These are phyloP conservation scores for Nothura maculosa DNA, from an alignment of 2,797 vertebrate species.

Conservation along the genomic window DNA sequence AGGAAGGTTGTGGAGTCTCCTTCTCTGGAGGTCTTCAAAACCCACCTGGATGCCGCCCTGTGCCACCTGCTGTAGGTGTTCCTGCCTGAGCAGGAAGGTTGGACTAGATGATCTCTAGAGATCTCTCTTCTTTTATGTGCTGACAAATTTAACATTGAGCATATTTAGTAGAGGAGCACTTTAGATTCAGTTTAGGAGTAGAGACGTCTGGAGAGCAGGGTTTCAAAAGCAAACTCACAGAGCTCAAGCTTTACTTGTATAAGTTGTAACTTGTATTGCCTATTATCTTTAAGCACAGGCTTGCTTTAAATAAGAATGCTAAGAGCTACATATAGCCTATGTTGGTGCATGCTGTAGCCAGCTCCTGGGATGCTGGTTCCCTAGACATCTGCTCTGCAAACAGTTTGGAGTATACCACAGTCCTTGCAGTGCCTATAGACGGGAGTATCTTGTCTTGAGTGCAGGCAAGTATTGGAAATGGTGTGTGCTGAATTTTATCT, in stretches of 20 bases:
- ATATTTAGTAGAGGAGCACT: not conserved
- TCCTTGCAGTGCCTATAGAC: not conserved
- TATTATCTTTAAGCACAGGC: fast-evolving
- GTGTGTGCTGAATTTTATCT: not conserved
- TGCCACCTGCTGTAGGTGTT: too few species aligned
- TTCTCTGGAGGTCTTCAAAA: too few species aligned
- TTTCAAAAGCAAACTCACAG: not conserved
- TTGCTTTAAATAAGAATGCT: not conserved
- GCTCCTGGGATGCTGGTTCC: not conserved
- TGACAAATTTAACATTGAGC: not conserved
- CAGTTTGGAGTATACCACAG: not conserved
- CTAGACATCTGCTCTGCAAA: not conserved
- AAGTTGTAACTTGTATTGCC: not conserved
- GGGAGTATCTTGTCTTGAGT: not conserved
- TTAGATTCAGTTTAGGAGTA: not conserved
- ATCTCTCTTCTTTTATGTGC: not conserved
- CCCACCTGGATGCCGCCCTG: too few species aligned
- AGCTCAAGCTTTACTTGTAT: not conserved
- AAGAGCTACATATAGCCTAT: not conserved
- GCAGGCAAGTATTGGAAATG: not conserved
- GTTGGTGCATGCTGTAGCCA: not conserved
- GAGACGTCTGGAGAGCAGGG: not conserved
- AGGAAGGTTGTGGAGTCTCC: too few species aligned
- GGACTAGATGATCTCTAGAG: too few species aligned
- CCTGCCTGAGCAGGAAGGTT: too few species aligned